Percentiles rank a stretch among this genome's conserved stretches.
Evolutionary conservation across 1,140 invertebrate species (phyloP).

Genomic region (Mamestra configurata): DNA sequence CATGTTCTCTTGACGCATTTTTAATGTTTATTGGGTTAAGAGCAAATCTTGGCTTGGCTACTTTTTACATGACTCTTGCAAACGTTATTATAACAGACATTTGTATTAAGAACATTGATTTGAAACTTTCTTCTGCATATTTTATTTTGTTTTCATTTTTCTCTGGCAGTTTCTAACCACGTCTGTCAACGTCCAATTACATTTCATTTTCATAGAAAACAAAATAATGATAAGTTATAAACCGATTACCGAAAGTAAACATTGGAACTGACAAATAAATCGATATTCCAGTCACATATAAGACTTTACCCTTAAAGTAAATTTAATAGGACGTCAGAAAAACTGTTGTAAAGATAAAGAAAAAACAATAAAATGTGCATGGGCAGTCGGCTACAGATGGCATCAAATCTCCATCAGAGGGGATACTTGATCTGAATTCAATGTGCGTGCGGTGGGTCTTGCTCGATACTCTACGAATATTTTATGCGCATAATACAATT

Average conservation of each 20-base stretch:
- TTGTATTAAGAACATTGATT: background rate
- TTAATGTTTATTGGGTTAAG: slow-evolving; percentile 40
- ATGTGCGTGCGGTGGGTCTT: slow-evolving; percentile 67
- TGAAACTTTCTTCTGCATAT: background rate
- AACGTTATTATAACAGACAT: too few relatives aligned
- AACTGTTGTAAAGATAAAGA: slow-evolving; percentile 51
- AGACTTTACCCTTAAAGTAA: background rate
- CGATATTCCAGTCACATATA: slow-evolving; percentile 6
- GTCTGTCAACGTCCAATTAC: background rate
- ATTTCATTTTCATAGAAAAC: background rate
- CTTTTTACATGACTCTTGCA: background rate
- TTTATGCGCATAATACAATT: slow-evolving; percentile 53
- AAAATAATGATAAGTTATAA: background rate
- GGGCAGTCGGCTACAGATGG: slow-evolving; percentile 59
- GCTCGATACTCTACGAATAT: slow-evolving; percentile 41
- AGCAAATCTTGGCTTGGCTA: background rate
- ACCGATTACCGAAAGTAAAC: background rate
- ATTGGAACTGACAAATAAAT: background rate
- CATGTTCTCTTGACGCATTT: slow-evolving; percentile 45
- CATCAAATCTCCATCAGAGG: slow-evolving; percentile 80
- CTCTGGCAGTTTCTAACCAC: background rate
- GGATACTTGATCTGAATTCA: slow-evolving; percentile 75
- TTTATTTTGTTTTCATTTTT: background rate
- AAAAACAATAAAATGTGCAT: slow-evolving; percentile 63
- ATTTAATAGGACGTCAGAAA: slow-evolving; percentile 31